Evolutionary conservation across 1,140 invertebrate genomes (phyloP), one percentile per base, ranked within the genome.

Genomic region (Magallana ariakensis): DNA sequence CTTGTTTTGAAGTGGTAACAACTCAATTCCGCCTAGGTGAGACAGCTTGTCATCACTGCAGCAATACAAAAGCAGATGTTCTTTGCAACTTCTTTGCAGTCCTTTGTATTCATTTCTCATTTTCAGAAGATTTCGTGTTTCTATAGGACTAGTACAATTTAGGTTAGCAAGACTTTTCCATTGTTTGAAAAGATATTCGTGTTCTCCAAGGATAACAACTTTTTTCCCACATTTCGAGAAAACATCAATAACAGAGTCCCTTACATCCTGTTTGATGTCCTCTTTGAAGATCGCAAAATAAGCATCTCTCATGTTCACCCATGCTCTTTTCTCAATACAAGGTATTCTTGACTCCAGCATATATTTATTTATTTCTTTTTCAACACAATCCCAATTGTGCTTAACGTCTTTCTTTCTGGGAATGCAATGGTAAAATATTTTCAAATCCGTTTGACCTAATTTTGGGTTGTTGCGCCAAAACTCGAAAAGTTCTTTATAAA

Each of bases 401-500:
- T 60, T 84, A 0, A 60, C 7, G 4, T 7, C 15, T 26, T 15
- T 13, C 26, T 19, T 33, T 60, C 56, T 84, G 19, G 82, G 82
- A n/a, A 84, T 33, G 16, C n/a, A 8, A 15, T 56, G 55, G 33
- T 84, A 84, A 57, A 84, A 60, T n/a, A 57, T 58, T 26, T 33
- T 10, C 13, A 84, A 10, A 15, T 56, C 19, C 5, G 2, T 46
- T 5, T 58, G 1, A 6, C 7, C 58, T 19, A 33, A 33, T n/a
- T 46, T 26, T 3, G 53, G 10, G 7, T 56, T n/a, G 16, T 60
- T 16, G 15, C 10, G 13, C n/a, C 75, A 22, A 10, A 26, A 46
- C 22, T 58, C 22, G 2, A 90, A n/a, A 55, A 90, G 33, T 19
- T 54, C 70, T 46, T 13, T 22, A 53, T 91, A 92, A 8, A 87